These are phyloP conservation scores for Noctilio leporinus DNA, from an alignment of 2,113 vertebrate species.

Conservation along the genomic window DNA sequence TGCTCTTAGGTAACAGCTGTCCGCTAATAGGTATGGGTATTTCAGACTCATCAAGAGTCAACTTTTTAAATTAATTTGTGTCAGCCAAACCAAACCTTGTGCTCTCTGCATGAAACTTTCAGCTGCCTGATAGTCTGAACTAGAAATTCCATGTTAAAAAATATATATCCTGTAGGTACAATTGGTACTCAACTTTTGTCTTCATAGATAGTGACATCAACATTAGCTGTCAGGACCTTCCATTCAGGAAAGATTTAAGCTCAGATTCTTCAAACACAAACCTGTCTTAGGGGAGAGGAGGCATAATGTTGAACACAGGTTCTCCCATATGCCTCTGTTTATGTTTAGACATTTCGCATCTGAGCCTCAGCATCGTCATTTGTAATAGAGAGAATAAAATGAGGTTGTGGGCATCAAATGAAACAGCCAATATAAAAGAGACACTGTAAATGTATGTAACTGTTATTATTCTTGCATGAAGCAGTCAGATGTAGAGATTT, in stretches of 20 bases:
- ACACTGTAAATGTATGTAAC: neutral
- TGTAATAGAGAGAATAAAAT: neutral
- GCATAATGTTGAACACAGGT: neutral
- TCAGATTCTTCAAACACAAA: neutral
- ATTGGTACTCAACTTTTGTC: neutral
- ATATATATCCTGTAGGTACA: neutral
- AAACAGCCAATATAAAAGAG: neutral
- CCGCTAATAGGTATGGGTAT: neutral
- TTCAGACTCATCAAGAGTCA: neutral
- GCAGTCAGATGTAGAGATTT: neutral
- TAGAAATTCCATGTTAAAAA: conserved; percentile 19
- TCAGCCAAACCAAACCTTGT: conserved; percentile 5
- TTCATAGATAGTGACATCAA: neutral
- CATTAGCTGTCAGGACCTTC: neutral
- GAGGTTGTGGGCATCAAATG: neutral
- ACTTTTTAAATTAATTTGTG: conserved; percentile 15
- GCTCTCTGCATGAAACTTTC: conserved; percentile 12
- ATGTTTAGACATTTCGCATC: neutral
- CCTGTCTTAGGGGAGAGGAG: neutral
- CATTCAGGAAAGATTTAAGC: neutral
- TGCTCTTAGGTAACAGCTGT: neutral
- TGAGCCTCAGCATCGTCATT: neutral
- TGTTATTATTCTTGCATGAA: neutral
- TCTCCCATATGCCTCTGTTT: neutral
- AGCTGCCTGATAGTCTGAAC: conserved; percentile 25